Percentiles rank a stretch among this genome's conserved stretches.
These are phyloP conservation scores for Penaeus chinensis DNA, from an alignment of 1,140 invertebrate species.

Conservation along the genomic window DNA sequence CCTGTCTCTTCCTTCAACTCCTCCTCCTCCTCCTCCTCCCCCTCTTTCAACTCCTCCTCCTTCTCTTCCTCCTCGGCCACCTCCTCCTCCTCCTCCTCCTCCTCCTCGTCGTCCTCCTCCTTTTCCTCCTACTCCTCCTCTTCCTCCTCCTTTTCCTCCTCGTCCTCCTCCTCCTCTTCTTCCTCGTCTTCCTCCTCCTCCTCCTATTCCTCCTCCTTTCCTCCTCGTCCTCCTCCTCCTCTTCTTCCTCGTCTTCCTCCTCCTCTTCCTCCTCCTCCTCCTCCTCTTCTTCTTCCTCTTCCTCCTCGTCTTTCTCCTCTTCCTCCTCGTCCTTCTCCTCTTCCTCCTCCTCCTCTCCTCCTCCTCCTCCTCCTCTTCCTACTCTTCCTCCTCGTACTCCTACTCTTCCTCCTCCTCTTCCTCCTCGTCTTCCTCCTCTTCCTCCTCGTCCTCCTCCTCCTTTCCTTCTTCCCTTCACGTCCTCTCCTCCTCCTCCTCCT, in stretches of 20 bases:
- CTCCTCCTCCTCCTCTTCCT: too few species aligned
- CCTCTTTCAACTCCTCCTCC: background rate
- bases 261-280: background rate
- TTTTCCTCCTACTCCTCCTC: background rate
- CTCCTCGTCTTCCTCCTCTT: too few species aligned
- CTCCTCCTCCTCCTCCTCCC: too few species aligned
- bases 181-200: background rate
- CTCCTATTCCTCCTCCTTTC: background rate
- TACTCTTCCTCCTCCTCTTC: too few species aligned
- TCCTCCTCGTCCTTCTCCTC: background rate
- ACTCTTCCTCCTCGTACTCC: too few species aligned
- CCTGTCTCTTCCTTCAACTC: background rate
- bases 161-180: background rate
- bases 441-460: fast-evolving
- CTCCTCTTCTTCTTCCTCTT: background rate
- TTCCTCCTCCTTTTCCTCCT: background rate
- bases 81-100: background rate
- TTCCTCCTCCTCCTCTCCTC: too few species aligned
- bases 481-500: too few species aligned
- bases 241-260: too few species aligned
- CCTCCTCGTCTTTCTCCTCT: background rate
- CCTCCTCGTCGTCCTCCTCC: background rate
- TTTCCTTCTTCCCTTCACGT: too few species aligned
- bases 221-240: too few species aligned
- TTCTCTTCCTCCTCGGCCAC: background rate